Base-by-base conservation (phyloP, 2,113 vertebrate species). In the Pelobates fuscus region DNA sequence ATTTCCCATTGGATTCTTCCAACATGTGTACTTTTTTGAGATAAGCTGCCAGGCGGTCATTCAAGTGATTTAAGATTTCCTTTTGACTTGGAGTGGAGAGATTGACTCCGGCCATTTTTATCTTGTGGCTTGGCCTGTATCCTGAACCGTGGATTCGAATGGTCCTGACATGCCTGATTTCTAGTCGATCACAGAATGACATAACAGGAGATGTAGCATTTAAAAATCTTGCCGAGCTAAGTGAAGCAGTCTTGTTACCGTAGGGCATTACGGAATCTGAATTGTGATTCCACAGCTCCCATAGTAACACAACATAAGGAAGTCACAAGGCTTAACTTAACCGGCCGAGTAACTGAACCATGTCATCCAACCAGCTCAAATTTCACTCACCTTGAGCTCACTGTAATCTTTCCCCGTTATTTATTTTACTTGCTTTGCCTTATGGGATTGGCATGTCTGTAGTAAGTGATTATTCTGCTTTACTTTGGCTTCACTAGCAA, bases 41-140 rank as follows among this genome's bases (percentile, higher is more conserved):
- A 78, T 92, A 92, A 4, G 67, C 27, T 7, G 86, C 84, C 84
- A 92, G 76, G 5, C 89, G 89, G 32, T 85, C 80, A 44, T 92
- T 92, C 57, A 92, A 89, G 80, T 87, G 85, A 77, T 89, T 84
- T 89, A 91, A 88, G 55, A 83, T 84, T 4, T 43, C 0, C 80
- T 90, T 92, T 77, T 83, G 73, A 24, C 23, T 77, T 18, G 26
- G 41, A 49, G 18, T 15, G 37, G 2, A 49, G 15, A 37, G 20
- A 11, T 52, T 37, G 15, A 3, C 30, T 27, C 49, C 26, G n/a
- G n/a, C 18, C 11, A 17, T 60, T 7, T 17, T 30, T 10, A 2
- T 44, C 14, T 20, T 30, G 52, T 43, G 6, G 26, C 14, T 61
- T 6, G 24, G 25, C 12, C 27, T 20, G 17, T 6, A 2, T 8